phyloP scores from a whole-genome alignment of 1,140 invertebrate species.

The Cydia amplana region DNA sequence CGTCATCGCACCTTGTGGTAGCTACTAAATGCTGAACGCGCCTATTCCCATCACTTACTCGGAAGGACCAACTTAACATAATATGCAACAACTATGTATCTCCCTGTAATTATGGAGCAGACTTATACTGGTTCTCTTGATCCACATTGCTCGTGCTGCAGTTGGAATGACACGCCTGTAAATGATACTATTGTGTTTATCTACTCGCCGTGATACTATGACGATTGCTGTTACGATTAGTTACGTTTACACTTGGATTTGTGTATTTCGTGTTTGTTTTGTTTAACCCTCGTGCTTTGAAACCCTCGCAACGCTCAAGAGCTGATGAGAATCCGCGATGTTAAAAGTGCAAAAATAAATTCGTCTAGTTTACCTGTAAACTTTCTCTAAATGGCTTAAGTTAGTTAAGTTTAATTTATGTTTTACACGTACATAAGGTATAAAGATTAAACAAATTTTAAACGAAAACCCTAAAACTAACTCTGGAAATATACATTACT shows the following conservation, averaged over 20 bases:
- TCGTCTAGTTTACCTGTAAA: no score
- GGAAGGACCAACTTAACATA: neutral
- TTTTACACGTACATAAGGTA: no score
- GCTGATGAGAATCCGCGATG: no score
- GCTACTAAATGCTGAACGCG: neutral
- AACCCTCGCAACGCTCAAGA: no score
- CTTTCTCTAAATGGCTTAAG: no score
- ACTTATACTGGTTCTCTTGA: neutral
- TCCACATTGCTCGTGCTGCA: neutral
- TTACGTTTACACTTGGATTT: neutral
- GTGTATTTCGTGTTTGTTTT: neutral
- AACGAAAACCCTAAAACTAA: no score
- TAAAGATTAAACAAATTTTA: no score
- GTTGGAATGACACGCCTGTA: neutral
- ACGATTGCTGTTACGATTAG: slow-evolving; percentile 5
- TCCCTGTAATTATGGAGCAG: neutral
- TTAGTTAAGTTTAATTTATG: no score
- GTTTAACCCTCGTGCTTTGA: no score
- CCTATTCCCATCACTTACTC: neutral
- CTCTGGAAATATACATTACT: no score
- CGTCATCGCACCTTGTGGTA: slow-evolving; percentile 15
- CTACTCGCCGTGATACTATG: slow-evolving; percentile 12
- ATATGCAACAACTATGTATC: no score
- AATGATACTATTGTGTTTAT: slow-evolving; percentile 17
- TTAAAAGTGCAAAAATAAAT: no score